Evolutionary conservation across 2,113 vertebrate genomes (phyloP).

Genomic region (Hyla sarda): DNA sequence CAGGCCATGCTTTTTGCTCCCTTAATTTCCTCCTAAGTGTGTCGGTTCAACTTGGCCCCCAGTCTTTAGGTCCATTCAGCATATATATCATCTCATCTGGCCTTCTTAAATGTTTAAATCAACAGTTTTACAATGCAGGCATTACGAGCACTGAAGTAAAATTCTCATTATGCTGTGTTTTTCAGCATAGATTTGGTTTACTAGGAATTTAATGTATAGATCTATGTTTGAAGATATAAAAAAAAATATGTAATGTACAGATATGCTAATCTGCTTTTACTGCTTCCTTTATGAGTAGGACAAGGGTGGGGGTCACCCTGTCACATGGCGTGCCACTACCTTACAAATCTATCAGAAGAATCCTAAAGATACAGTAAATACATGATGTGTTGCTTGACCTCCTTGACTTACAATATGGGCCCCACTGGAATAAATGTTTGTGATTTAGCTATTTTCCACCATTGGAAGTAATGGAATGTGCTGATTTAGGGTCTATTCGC

Average conservation of each 20-base stretch:
- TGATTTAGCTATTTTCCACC: too few species aligned
- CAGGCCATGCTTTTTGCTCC: slow-evolving; percentile 49
- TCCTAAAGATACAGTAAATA: too few species aligned
- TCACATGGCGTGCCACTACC: too few species aligned
- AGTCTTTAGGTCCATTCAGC: slow-evolving; percentile 23
- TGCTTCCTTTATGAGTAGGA: too few species aligned
- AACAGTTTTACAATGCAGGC: slow-evolving; percentile 21
- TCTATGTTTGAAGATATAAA: not conserved
- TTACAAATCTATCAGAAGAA: too few species aligned
- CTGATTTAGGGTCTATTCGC: too few species aligned
- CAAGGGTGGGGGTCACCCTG: too few species aligned
- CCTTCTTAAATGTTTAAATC: slow-evolving; percentile 28
- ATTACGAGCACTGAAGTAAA: not conserved
- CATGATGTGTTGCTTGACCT: too few species aligned
- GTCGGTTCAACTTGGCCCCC: not conserved
- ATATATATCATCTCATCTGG: slow-evolving; percentile 1
- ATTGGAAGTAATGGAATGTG: too few species aligned
- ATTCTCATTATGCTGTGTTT: not conserved
- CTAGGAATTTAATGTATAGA: not conserved
- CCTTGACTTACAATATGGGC: too few species aligned
- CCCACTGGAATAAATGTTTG: too few species aligned
- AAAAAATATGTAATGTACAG: not conserved
- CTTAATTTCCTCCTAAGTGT: slow-evolving; percentile 56
- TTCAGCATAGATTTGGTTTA: not conserved
- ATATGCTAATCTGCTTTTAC: not conserved